Conservation (phyloP, 2,888 invertebrate genomes). For the Sinodicranocentrus sp. region DNA sequence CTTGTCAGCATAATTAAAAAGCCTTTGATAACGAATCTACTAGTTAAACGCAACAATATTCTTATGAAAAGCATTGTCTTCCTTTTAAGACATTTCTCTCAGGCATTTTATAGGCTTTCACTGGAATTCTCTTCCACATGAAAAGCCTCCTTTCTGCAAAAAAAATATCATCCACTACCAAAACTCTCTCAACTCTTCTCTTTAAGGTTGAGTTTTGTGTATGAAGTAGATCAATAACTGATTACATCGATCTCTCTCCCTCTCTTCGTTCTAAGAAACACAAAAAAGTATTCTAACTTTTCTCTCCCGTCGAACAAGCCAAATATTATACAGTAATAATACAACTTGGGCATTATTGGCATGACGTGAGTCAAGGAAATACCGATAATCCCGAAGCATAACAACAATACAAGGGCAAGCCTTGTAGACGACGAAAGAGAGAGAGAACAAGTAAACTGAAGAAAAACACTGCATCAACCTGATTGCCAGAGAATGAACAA, state of each 20-base stretch:
- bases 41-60: conserved; percentile 24
- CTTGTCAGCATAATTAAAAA: conserved; percentile 46
- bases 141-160: neutral
- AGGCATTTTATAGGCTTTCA: conserved; percentile 28
- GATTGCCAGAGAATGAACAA: conserved; percentile 61
- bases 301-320: conserved; percentile 45
- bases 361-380: conserved; percentile 53
- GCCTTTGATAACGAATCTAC: neutral
- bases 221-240: conserved; percentile 57
- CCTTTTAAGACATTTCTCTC: neutral
- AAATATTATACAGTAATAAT: conserved; percentile 45
- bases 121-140: neutral
- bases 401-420: conserved; percentile 23
- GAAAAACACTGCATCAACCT: conserved; percentile 64
- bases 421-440: neutral
- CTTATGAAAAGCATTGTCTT: conserved; percentile 25
- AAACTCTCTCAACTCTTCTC: neutral
- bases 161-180: no score
- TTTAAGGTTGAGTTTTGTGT: neutral
- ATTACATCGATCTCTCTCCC: conserved; percentile 58
- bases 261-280: neutral
- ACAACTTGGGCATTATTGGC: conserved; percentile 30
- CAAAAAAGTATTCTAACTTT: conserved; percentile 45
- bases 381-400: conserved; percentile 52
- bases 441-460: conserved; percentile 48